Evolutionary conservation across 1,140 invertebrate genomes (phyloP).

Genomic region (Epicauta chinensis): DNA sequence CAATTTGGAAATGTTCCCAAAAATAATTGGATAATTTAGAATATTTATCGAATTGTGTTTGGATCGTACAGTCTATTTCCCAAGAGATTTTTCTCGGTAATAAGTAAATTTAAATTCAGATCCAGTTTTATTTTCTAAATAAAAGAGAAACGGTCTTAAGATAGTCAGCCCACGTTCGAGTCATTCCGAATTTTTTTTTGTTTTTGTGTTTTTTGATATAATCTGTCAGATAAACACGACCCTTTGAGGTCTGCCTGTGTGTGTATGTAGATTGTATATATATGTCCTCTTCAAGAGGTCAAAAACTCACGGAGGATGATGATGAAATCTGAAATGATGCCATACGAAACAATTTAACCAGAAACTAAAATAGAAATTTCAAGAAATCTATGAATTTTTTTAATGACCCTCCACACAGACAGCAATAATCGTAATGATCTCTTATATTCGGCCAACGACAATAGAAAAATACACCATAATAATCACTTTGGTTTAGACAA

Average conservation of each 20-base stretch:
- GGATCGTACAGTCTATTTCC: too few species aligned
- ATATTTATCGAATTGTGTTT: too few species aligned
- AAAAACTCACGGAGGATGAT: not conserved
- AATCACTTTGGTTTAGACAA: constrained; percentile 6
- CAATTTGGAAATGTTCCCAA: too few species aligned
- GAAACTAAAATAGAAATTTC: not conserved
- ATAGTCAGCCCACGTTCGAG: not conserved
- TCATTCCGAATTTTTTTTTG: not conserved
- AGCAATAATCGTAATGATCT: constrained; percentile 5
- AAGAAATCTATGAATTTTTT: not conserved
- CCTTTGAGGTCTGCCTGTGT: not conserved
- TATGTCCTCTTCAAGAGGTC: not conserved
- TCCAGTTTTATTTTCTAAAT: too few species aligned
- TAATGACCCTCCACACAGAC: not conserved
- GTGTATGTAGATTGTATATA: not conserved
- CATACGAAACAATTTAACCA: too few species aligned
- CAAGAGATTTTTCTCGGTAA: too few species aligned
- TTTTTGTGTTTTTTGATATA: not conserved
- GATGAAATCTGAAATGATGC: not conserved
- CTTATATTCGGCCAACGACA: constrained; percentile 6
- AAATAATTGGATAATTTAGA: too few species aligned
- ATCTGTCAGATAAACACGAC: not conserved
- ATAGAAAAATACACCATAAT: constrained; percentile 16
- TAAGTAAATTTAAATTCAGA: too few species aligned
- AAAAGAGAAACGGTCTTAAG: not conserved